Base-by-base conservation (phyloP, 2,113 vertebrate species). In the Octodon degus region DNA sequence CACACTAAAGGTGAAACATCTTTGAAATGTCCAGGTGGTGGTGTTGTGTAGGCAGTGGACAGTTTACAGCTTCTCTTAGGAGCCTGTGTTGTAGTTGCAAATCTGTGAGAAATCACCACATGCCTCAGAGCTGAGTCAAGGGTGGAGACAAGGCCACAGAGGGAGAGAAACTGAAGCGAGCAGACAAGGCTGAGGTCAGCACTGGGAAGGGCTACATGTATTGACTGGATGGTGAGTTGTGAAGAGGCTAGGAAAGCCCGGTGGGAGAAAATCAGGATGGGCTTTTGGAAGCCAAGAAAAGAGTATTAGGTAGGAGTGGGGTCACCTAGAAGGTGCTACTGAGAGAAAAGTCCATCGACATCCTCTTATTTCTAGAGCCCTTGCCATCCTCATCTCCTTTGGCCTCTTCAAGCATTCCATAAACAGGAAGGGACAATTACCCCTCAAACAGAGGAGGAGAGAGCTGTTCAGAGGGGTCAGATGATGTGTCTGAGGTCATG, bases 1-100 rank as follows among this genome's bases (percentile, higher is more conserved):
- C 10, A 0, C 0, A 32, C 19, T 7, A 11, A 24, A 19, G 37
- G 34, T 1, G 40, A 19, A 30, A 22, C 2, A 20, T 7, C 89
- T 74, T 84, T 1, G 30, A 37, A 65, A 63, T 3, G 16, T 5
- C 34, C 84, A 34, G 79, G 67, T 34, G 27, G 70, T 58, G 79
- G 19, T 20, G 10, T 20, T 2, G 4, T 0, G 37, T 0, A n/a
- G 34, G 74, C 60, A 67, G 65, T 24, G 5, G 25, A 25, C n/a
- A 0, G n/a, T 13, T 14, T 76, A 7, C 67, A 19, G 10, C 25
- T 24, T 10, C 24, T 43, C 7, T 13, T 12, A 43, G 63, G 50
- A 37, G 40, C 12, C 82, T 16, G 65, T 50, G 27, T 40, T 81
- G 47, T 27, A 32, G 76, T 12, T 16, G 1, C 27, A 27, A 50